A percentile compares a stretch with the other conserved stretches of the same genome.
These are phyloP conservation scores for Buphagus erythrorhynchus DNA, from an alignment of 2,797 vertebrate species.

Conservation along the genomic window DNA sequence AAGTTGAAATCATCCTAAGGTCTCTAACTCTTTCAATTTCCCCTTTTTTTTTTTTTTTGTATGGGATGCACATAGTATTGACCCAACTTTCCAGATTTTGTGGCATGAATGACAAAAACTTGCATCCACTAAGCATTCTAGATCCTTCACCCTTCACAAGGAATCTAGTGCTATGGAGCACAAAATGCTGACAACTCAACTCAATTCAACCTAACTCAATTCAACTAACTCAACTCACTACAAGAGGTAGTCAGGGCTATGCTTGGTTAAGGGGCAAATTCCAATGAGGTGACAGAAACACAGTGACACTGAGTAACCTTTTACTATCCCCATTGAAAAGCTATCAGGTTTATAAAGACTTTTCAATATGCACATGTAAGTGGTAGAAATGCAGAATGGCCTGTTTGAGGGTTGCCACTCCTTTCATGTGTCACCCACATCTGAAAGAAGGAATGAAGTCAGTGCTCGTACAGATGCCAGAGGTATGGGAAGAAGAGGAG, in stretches of 20 bases:
- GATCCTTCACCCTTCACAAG: neutral
- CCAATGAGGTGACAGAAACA: neutral
- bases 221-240: neutral
- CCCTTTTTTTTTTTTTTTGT: neutral
- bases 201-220: too few relatives aligned
- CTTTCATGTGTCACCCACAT: neutral
- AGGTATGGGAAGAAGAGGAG: neutral
- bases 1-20: neutral
- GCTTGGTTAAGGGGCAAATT: neutral
- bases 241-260: neutral
- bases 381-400: rapidly evolving
- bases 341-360: neutral
- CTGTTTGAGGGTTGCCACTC: neutral
- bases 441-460: neutral
- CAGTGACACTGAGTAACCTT: neutral
- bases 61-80: rapidly evolving
- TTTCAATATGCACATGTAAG: rapidly evolving
- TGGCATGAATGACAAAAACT: neutral
- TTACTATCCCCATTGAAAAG: neutral
- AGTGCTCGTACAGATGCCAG: neutral
- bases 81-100: neutral
- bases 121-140: neutral
- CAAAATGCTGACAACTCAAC: neutral
- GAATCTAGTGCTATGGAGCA: neutral
- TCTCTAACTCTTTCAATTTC: neutral